Conservation (phyloP, 2,888 invertebrate genomes). For the Andrena chrysosceles region DNA sequence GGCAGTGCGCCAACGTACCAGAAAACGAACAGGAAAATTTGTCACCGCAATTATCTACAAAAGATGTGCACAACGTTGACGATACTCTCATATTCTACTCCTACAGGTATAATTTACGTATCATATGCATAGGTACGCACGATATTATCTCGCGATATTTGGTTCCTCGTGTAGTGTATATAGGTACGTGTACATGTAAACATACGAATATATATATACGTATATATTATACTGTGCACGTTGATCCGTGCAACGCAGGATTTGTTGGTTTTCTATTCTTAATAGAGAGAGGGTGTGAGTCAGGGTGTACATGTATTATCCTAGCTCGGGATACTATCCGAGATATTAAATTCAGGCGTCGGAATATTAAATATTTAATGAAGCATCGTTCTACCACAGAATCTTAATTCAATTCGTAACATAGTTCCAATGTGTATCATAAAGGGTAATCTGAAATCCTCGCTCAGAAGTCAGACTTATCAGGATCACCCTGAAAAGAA, state of each 20-base stretch:
- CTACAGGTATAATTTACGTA: constrained; percentile 42
- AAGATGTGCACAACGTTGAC: constrained; percentile 37
- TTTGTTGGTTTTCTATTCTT: constrained; percentile 22
- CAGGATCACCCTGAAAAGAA: constrained; percentile 19
- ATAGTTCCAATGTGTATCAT: constrained; percentile 6
- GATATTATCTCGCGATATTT: constrained; percentile 67
- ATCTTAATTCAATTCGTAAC: background rate
- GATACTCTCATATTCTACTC: constrained; percentile 46
- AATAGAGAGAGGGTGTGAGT: constrained; percentile 26
- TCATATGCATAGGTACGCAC: constrained; percentile 51
- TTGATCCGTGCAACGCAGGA: constrained; percentile 38
- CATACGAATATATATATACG: constrained; percentile 50
- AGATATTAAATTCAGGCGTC: constrained; percentile 16
- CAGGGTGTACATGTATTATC: background rate
- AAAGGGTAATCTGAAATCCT: constrained; percentile 1
- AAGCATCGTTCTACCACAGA: constrained; percentile 29
- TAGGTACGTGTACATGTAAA: constrained; percentile 52
- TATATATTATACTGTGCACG: constrained; percentile 57
- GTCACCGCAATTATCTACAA: constrained; percentile 34
- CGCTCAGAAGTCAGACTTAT: constrained; percentile 5
- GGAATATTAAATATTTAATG: constrained; percentile 23
- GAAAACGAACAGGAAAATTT: constrained; percentile 24
- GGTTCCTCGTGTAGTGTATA: constrained; percentile 71
- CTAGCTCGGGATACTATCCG: constrained; percentile 14
- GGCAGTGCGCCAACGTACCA: background rate